Conservation (phyloP, 2,113 vertebrate genomes). For the Peromyscus polionotus region DNA sequence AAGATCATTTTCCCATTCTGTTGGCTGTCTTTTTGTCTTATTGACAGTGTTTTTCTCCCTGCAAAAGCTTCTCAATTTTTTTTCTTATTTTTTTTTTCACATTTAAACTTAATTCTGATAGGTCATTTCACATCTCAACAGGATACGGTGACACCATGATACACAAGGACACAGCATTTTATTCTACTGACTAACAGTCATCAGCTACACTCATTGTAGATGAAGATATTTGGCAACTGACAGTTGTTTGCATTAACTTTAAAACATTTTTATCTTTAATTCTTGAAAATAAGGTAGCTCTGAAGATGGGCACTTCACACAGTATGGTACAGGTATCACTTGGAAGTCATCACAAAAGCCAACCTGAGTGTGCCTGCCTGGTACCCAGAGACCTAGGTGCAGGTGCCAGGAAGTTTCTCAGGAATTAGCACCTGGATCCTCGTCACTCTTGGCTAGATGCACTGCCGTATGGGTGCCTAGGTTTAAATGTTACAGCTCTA, state of each 20-base stretch:
- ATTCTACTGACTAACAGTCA: not conserved
- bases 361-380: slow-evolving; percentile 19
- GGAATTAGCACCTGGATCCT: not conserved
- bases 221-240: slow-evolving; percentile 17
- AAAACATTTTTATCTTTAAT: not conserved
- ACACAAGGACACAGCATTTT: not conserved
- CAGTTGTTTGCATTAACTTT: not conserved
- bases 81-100: too few relatives aligned
- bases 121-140: not conserved
- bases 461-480: not conserved
- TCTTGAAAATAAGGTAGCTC: not conserved
- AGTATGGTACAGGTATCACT: not conserved
- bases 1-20: too few relatives aligned
- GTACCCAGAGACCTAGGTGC: not conserved
- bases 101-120: not conserved
- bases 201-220: not conserved
- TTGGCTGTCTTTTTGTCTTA: too few relatives aligned
- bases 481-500: not conserved
- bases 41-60: too few relatives aligned
- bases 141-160: not conserved
- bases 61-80: too few relatives aligned
- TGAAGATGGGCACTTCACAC: not conserved
- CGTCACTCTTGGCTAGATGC: not conserved
- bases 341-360: not conserved
- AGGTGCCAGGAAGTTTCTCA: not conserved